Evolutionary conservation across 2,888 invertebrate species (phyloP), one percentile per base, ranked within the genome.

Genomic region (Lobophora halterata): DNA sequence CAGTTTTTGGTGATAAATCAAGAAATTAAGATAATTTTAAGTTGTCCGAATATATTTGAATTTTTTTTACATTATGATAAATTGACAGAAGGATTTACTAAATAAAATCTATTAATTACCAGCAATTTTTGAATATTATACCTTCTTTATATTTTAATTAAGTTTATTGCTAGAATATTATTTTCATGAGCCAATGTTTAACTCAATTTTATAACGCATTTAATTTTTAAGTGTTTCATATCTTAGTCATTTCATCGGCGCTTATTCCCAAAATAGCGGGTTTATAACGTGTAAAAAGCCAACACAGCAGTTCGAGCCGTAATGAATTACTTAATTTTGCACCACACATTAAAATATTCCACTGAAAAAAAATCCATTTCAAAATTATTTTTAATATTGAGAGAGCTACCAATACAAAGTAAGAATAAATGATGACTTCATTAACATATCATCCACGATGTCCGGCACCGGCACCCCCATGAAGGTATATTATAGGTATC

Each of bases 181-280:
- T 21, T 14, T 31, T 16, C 20, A 17, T 20, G 7, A 5, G 5
- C 6, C 1, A 11, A 19, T n/a, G 23, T 24, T 18, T 18, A 28
- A n/a, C n/a, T n/a, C n/a, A n/a, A n/a, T n/a, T n/a, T n/a, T n/a
- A 24, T 19, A 9, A 17, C 6, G 1, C 8, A 17, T 21, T 57
- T 58, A 52, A 59, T 66, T 67, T 65, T 56, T 54, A 55, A 55
- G 46, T 52, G 53, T 34, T 35, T 61, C 61, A 52, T 74, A 77
- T 76, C 77, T 52, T 47, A 39, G 58, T 62, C 61, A 65, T 72
- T 68, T 66, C 66, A 76, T 74, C 76, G 59, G 59, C 59, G 61
- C 61, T 64, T 68, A 63, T 71, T 63, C 52, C 57, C 55, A 61
- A 66, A 70, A 71, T 67, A 60, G 53, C 58, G 49, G 60, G 58